Conservation (phyloP, 2,797 vertebrate genomes). For the Hapalemur alaotrensis region DNA sequence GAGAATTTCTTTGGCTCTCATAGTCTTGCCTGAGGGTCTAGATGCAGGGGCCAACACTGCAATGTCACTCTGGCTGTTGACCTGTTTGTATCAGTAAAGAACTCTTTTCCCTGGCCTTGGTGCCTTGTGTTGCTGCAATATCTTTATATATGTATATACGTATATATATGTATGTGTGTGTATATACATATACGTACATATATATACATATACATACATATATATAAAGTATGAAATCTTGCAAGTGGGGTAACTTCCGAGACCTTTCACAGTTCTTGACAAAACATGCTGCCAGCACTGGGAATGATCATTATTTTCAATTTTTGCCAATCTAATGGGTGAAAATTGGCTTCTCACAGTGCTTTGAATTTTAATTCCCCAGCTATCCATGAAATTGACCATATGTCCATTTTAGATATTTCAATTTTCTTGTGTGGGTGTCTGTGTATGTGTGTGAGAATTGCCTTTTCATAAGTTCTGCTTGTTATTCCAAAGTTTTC, state of each 20-base stretch:
- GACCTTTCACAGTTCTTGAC: neutral
- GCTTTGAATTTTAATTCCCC: neutral
- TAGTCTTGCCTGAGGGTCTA: neutral
- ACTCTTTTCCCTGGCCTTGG: neutral
- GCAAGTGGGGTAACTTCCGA: neutral
- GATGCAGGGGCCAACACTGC: too few species aligned
- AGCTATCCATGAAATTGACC: neutral
- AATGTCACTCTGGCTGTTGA: neutral
- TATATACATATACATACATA: too few species aligned
- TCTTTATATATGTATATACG: too few species aligned
- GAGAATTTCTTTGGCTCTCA: neutral
- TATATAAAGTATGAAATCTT: neutral
- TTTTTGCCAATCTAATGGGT: neutral
- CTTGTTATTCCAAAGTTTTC: neutral
- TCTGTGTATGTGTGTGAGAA: neutral
- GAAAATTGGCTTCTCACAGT: neutral
- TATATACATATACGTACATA: too few species aligned
- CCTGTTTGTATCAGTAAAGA: neutral
- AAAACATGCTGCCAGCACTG: neutral
- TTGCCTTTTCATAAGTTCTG: neutral
- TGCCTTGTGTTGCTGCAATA: neutral
- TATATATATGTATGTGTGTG: too few species aligned
- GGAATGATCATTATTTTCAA: neutral
- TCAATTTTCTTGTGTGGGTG: neutral
- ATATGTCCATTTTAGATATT: neutral